Evolutionary conservation across 2,113 vertebrate species (phyloP).

Genomic region (Chiloscyllium plagiosum): DNA sequence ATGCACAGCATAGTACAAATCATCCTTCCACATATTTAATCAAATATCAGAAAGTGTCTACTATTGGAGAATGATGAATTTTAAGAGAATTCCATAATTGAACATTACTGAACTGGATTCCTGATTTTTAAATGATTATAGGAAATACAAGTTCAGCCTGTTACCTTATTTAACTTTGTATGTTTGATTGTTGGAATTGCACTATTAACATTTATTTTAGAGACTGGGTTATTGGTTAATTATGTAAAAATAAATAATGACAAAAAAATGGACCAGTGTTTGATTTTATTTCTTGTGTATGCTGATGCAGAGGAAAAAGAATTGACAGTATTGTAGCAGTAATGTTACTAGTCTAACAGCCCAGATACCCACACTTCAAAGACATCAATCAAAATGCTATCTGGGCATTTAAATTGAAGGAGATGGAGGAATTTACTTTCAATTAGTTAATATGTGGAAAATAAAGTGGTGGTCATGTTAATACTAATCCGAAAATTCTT

Average conservation of each 20-base stretch:
- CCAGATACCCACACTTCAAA: background rate
- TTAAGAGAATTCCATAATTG: background rate
- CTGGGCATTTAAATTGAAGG: too few relatives aligned
- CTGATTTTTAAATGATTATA: background rate
- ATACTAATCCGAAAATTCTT: background rate
- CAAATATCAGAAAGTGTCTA: background rate
- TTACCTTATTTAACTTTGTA: background rate
- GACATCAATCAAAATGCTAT: background rate
- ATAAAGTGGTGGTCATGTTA: background rate
- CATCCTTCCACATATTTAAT: background rate
- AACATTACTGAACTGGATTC: background rate
- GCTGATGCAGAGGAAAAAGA: background rate
- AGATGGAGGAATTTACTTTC: background rate
- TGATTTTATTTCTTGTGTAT: background rate
- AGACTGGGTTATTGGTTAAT: background rate
- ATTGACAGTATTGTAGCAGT: background rate
- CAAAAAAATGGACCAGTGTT: background rate
- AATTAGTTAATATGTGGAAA: background rate
- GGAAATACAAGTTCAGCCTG: background rate
- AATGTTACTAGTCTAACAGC: background rate
- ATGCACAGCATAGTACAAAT: background rate
- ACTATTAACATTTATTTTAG: background rate
- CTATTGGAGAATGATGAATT: background rate
- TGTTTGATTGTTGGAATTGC: background rate
- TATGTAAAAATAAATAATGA: background rate